These are phyloP conservation scores for Cheilosia scutellata DNA, from an alignment of 2,888 invertebrate genomes.

Conservation along the genomic window DNA sequence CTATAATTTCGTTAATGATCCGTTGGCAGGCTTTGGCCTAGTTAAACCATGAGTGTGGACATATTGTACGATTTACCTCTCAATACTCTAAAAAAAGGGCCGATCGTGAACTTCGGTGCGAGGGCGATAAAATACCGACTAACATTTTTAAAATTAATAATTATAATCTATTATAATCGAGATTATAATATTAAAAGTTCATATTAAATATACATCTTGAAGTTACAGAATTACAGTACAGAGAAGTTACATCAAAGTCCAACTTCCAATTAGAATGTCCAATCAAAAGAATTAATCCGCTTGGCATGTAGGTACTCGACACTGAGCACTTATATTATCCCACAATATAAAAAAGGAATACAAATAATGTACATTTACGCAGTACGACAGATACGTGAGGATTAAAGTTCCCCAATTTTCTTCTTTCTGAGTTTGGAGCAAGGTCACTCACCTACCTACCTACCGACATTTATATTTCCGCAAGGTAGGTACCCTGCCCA, in stretches of 20 bases:
- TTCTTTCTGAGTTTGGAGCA: background rate
- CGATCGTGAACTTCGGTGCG: too few species aligned
- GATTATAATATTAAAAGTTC: too few species aligned
- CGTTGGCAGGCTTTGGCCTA: too few species aligned
- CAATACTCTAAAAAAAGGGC: too few species aligned
- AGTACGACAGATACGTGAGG: background rate
- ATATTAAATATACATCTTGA: background rate
- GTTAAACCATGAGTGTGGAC: too few species aligned
- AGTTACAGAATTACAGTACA: too few species aligned
- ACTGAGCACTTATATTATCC: conserved; percentile 2
- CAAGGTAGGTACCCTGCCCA: background rate
- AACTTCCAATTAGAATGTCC: background rate
- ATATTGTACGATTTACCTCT: too few species aligned
- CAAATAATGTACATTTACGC: background rate
- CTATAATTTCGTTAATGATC: too few species aligned
- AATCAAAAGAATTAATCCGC: conserved; percentile 6
- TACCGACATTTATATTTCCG: conserved; percentile 12
- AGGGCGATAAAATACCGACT: too few species aligned
- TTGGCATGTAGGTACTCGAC: background rate
- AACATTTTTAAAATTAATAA: too few species aligned
- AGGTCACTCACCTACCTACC: conserved; percentile 49
- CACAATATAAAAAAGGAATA: background rate
- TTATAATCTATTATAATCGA: too few species aligned
- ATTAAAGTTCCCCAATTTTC: background rate
- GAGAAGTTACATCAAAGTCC: background rate